Base-by-base conservation (phyloP, 2,113 vertebrate genomes). In the Embiotoca jacksoni region DNA sequence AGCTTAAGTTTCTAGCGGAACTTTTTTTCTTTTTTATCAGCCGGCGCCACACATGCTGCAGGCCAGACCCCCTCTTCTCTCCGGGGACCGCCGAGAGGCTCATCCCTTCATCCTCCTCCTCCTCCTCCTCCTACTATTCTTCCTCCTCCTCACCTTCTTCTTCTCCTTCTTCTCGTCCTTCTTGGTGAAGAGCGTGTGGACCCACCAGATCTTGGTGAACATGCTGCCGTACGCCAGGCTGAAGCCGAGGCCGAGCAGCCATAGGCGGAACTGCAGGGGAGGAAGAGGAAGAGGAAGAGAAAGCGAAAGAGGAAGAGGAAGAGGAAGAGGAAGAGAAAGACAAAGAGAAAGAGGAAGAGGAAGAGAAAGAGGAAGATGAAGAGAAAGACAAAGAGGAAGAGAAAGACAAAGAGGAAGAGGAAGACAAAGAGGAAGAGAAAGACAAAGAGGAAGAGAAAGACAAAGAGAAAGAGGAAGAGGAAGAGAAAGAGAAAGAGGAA, bases 171-270 rank as follows among this genome's bases (percentile, higher is more conserved):
- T 98, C 62, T 99, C 97, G 0, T 98, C 97, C 89, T 99, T 99
- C 93, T 99, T 99, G 8, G 97, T 98, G 93, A 98, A 98, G 67
- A 98, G 96, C 0, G 97, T 98, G 90, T 99, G 97, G 47, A 99
- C 97, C 97, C 97, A 99, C 97, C 97, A 98, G 93, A 99, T 98
- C 94, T 99, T 99, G 59, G 97, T 99, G 92, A 99, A 99, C 97
- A 99, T 99, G 91, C 97, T 98, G 91, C 97, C 97, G 0, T 99
- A 99, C 0, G 96, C 97, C 87, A 99, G 86, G 84, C 97, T 98
- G 89, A 99, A 99, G 30, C 97, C 97, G 50, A 99, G 89, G 5
- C 97, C 97, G 1, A 99, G 92, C 16, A 98, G 95, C 97, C 97
- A 99, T 67, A 99, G 94, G 2, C 97, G 97, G 71, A 95, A 95